Conservation (phyloP, 2,797 vertebrate genomes). For the Momotus momota region DNA sequence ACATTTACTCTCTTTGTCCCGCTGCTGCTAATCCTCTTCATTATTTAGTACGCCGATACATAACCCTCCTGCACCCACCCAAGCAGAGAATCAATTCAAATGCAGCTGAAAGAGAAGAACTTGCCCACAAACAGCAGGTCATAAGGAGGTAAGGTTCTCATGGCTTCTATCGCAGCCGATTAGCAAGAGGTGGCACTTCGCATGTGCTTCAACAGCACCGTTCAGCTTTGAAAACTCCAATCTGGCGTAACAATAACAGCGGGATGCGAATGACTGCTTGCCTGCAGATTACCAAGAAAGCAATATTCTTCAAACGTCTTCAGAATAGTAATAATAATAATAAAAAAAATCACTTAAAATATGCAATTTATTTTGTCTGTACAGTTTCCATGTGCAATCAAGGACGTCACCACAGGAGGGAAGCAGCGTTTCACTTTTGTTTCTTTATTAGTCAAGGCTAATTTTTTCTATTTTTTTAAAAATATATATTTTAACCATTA, state of each 20-base stretch:
- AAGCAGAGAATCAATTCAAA: neutral
- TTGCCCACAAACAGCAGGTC: neutral
- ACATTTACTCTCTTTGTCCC: neutral
- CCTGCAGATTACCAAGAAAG: neutral
- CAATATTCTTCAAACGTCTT: rapidly evolving
- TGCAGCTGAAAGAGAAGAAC: conserved; percentile 32
- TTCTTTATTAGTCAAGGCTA: neutral
- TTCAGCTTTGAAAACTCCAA: neutral
- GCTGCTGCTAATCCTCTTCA: neutral
- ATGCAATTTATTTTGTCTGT: neutral
- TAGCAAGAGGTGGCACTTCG: neutral
- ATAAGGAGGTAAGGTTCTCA: neutral
- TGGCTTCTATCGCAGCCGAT: neutral
- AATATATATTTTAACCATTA: neutral
- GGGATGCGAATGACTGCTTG: neutral
- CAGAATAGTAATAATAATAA: neutral
- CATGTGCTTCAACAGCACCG: neutral
- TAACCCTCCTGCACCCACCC: neutral
- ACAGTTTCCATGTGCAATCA: neutral
- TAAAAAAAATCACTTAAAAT: neutral
- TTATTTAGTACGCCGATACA: neutral
- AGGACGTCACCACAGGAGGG: conserved; percentile 67
- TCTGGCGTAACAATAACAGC: neutral
- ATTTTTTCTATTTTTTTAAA: neutral
- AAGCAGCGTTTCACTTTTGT: conserved; percentile 52